Percentiles rank a stretch among this genome's conserved stretches.
Conservation (phyloP, 2,113 vertebrate genomes). For the Casuarius casuarius region DNA sequence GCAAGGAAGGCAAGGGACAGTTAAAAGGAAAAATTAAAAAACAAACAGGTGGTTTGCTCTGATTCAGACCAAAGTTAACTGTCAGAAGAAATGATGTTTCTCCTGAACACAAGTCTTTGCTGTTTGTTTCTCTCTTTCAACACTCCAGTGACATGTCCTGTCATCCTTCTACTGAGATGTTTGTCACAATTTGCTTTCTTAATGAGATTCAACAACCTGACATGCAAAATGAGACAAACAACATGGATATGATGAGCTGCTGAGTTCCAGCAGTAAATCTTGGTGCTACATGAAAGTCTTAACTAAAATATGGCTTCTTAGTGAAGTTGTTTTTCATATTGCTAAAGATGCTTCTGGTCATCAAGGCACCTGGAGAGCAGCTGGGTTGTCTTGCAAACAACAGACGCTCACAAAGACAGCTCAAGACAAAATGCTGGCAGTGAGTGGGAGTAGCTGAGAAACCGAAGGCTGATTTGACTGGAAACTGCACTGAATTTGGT, state of each 20-base stretch:
- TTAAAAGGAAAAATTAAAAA: background rate
- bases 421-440: background rate
- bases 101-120: background rate
- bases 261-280: background rate
- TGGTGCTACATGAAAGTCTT: background rate
- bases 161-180: background rate
- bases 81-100: background rate
- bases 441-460: background rate
- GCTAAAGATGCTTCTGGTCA: background rate
- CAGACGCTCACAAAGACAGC: background rate
- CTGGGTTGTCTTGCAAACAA: background rate
- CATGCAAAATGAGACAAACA: background rate
- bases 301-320: background rate
- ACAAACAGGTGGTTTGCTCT: background rate
- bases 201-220: background rate
- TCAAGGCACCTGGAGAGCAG: background rate
- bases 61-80: background rate
- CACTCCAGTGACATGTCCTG: background rate
- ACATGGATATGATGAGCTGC: background rate
- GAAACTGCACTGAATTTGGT: background rate
- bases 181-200: background rate
- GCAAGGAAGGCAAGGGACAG: background rate
- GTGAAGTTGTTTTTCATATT: background rate
- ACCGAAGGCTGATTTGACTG: background rate
- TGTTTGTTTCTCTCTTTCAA: background rate